Base-by-base conservation (phyloP, 2,888 invertebrate species). In the Agonopterix subpropinquella region DNA sequence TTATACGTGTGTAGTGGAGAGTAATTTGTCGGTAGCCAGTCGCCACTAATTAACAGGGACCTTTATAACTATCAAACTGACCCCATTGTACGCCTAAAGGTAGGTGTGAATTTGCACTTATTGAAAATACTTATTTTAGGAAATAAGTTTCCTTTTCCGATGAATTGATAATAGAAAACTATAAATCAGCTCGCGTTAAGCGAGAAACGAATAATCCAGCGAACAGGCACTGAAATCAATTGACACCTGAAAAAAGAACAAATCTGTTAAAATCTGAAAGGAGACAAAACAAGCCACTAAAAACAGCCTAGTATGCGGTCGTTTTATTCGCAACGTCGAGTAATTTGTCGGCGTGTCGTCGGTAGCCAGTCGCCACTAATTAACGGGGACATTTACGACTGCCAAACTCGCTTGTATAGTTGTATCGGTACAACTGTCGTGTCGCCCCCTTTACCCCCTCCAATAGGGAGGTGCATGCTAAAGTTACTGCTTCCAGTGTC, bases 11-110 rank as follows among this genome's bases (percentile, higher is more conserved):
- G n/a, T n/a, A n/a, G n/a, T n/a, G n/a, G n/a, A 68, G 67, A 68
- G 73, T 74, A 82, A 83, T 85, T 84, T 81, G 76, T 72, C 76
- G 72, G 66, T 58, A 70, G 70, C 69, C 28, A 28, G 28, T 71
- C 68, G 73, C 75, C 76, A 80, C 83, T 83, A 81, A 84, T 84
- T 82, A 83, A 81, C 74, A 72, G 71, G 73, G 71, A 78, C 80
- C 77, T 80, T 79, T 75, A 80, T 74, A 71, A 67, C 69, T 75
- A 76, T 80, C 78, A 77, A 81, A 81, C 76, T 74, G n/a, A n/a
- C n/a, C n/a, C n/a, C n/a, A n/a, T n/a, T n/a, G n/a, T n/a, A n/a
- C n/a, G n/a, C n/a, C n/a, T n/a, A n/a, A n/a, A n/a, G n/a, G n/a
- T n/a, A n/a, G n/a, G n/a, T n/a, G n/a, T n/a, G n/a, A n/a, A n/a